phyloP scores from a whole-genome alignment of 37 sponge, comb jelly and placozoan species.

The Haliclona indistincta region DNA sequence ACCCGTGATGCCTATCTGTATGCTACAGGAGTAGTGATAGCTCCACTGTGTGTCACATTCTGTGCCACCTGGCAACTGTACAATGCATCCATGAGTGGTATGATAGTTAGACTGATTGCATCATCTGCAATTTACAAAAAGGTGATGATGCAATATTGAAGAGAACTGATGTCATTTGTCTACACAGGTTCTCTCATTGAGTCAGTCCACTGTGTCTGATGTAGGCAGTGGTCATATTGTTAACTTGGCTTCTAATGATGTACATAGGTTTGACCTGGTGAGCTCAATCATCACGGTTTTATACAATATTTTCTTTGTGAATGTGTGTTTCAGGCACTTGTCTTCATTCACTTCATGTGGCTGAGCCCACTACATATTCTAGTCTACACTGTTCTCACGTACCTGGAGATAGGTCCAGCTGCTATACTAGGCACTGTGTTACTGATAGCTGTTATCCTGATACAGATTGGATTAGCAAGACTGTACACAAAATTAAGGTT shows the following conservation, averaged over 20 bases:
- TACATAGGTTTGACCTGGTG: conserved; percentile 76
- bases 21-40: conserved; percentile 31
- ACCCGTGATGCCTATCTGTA: conserved; percentile 70
- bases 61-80: neutral
- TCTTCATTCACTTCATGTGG: neutral
- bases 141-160: conserved; percentile 3
- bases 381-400: conserved; percentile 1
- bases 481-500: neutral
- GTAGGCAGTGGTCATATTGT: too few species aligned
- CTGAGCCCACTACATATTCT: neutral
- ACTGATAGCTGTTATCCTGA: neutral
- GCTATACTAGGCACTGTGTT: neutral
- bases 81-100: conserved; percentile 44
- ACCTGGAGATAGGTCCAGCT: neutral
- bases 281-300: neutral
- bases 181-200: conserved; percentile 48
- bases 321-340: neutral
- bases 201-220: conserved; percentile 58
- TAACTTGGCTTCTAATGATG: conserved; percentile 64
- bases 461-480: neutral
- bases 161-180: neutral
- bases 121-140: conserved; percentile 70
- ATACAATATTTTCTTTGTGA: neutral
- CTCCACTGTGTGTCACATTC: neutral
- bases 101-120: conserved; percentile 37